Evolutionary conservation across 2,888 invertebrate genomes (phyloP), one percentile per base, ranked within the genome.

Genomic region (Ceratothoa steindachneri): DNA sequence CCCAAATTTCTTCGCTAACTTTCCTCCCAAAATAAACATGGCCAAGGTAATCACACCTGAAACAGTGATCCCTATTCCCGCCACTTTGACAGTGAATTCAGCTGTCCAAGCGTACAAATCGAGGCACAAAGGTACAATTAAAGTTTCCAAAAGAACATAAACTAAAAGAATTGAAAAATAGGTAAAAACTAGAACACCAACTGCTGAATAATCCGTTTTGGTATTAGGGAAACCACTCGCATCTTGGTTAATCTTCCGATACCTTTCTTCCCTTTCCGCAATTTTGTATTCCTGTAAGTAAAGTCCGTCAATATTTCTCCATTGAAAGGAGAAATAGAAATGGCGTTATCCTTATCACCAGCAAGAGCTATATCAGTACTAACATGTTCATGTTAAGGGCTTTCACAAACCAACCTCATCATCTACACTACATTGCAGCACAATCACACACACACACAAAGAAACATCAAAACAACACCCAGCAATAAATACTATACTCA

Each of bases 21-120:
- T 90, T 24, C 88, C 87, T 77, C 93, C 91, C 4, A 81, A 74
- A 60, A 81, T 80, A 75, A 93, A 93, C 12, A 91, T 89, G 53
- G 87, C 82, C 80, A 92, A 89, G 0, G 93, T 91, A 64, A 92
- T 85, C n/a, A 92, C 84, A 0, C 91, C 93, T 52, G 93, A 93
- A 30, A 89, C 88, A 67, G 91, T 90, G 90, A 94, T 91, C 75
- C 93, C 85, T 72, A 92, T 87, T 67, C 93, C 93, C 89, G 93
- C 91, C 83, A 93, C 90, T 84, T 89, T 88, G 51, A 93, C 85
- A 12, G 93, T 90, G 83, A 91, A 88, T 68, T 86, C 85, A 85
- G 92, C 90, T 75, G 89, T 88, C 93, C 93, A 93, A 30, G 90
- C 93, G 85, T 93, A 93, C 86, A 93, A 93, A 84, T 94, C 93